Base-by-base conservation (phyloP, 1,140 invertebrate genomes). In the Calephelis nemesis region DNA sequence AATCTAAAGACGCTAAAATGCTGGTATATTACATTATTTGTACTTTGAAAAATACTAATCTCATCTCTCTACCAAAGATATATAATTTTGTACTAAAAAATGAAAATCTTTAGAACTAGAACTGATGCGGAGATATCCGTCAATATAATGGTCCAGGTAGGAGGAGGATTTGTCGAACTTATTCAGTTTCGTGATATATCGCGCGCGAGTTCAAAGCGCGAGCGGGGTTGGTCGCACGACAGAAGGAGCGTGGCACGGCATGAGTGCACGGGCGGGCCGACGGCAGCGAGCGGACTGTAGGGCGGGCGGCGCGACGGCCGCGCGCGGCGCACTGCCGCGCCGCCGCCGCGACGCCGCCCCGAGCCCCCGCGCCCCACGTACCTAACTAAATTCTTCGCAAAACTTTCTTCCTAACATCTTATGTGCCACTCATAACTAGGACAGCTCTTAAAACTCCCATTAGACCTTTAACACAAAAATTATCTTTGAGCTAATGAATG, bases 101-200 rank as follows among this genome's bases (percentile, higher is more conserved):
- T 76, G 69, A 84, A 82, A 84, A 74, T 71, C 69, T 77, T 74
- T 74, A 74, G 71, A 79, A 76, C 70, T 82, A 80, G 79, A 77
- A 81, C 75, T 76, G 75, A 72, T 72, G 72, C 73, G 75, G 73
- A 69, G 69, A 63, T 73, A 71, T 81, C 76, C 74, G 81, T 91
- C 89, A 82, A 91, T 91, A 76, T 91, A 91, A 78, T 91, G 88
- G 88, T 91, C 88, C 88, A 91, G 84, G 85, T 89, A 90, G 69
- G 87, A 91, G 83, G 83, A 85, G 77, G 88, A 91, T 84, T 91
- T 91, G 88, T 91, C 87, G 86, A 91, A 91, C 84, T 91, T 90
- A 91, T 91, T 91, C 88, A 91, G 88, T 88, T 91, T 91, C 77
- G 86, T 78, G 80, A 70, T 74, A 73, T 68, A 74, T 76, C 72